Evolutionary conservation across 23 tunicate species (phyloP), one percentile per base, ranked within the genome.

Genomic region (Halocynthia aurantium): DNA sequence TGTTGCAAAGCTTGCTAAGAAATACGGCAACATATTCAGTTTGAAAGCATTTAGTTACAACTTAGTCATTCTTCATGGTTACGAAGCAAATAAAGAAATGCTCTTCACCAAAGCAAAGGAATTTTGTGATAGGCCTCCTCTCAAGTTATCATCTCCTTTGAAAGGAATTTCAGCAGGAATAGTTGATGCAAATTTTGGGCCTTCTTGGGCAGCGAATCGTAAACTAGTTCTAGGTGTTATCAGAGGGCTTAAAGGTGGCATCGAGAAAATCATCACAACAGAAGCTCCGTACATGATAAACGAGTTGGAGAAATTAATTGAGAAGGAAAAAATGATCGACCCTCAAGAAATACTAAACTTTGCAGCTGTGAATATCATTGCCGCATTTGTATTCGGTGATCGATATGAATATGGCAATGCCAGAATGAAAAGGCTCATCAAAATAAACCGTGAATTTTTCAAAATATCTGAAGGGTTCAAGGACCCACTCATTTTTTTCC

Each of bases 341-440:
- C 84, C 84, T 11, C 7, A 76, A 20, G 52, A 10, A 22, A 66
- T 54, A 15, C 2, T 80, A 6, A 15, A 69, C 15, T 70, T 55
- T 7, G 76, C 84, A 10, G 13, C 76, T n/a, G 76, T 80, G n/a
- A 80, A 80, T 80, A 53, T 80, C 13, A 13, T 80, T 18, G 84
- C 84, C 51, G 53, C 62, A 18, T 69, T 69, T 44, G 57, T 21
- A 12, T 80, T 80, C 70, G 84, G 84, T 55, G 51, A 70, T 18
- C 66, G 82, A 61, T 78, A 64, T 78, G 50, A 51, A n/a, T 78
- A 78, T 66, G 82, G 82, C 13, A 73, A 78, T 66, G 61, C 51
- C 11, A 65, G 31, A 63, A 65, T 78, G 50, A 65, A 64, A 50
- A 13, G 51, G 73, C 54, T 78, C 61, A 11, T 78, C 7, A 60